phyloP scores from a whole-genome alignment of 2,888 invertebrate species.

The Drosophila nr. fundita region DNA sequence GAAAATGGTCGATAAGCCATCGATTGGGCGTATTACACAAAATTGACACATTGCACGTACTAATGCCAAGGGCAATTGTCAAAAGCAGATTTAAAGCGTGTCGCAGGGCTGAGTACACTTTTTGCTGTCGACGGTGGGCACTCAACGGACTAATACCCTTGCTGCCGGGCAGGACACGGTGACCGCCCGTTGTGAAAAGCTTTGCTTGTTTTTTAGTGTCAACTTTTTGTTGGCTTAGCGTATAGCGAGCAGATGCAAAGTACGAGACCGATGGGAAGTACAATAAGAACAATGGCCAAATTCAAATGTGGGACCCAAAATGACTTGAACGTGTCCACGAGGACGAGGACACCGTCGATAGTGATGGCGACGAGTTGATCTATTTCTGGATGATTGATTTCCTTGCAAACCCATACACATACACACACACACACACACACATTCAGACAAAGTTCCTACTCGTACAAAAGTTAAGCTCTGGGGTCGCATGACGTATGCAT shows the following conservation, averaged over 20 bases:
- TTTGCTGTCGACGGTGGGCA: conserved; percentile 16
- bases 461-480: conserved; percentile 32
- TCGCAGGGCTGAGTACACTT: conserved; percentile 8
- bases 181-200: conserved; percentile 45
- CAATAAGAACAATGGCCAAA: conserved; percentile 48
- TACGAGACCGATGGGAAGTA: conserved; percentile 23
- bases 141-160: conserved; percentile 26
- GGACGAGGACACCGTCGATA: conserved; percentile 20
- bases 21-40: conserved; percentile 30
- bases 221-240: conserved; percentile 13
- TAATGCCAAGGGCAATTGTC: conserved; percentile 33
- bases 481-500: conserved; percentile 66
- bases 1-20: conserved; percentile 18
- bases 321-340: conserved; percentile 21
- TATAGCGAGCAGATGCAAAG: conserved; percentile 16
- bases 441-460: conserved; percentile 42
- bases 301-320: conserved; percentile 35
- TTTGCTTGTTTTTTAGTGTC: conserved; percentile 27
- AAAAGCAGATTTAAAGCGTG: conserved; percentile 41
- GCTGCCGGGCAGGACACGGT: conserved; percentile 11
- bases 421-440: conserved; percentile 34
- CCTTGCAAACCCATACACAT: conserved; percentile 36
- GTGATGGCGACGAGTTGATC: conserved; percentile 59
- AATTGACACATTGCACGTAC: conserved; percentile 33
- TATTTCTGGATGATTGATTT: conserved; percentile 80